phyloP scores from a whole-genome alignment of 1,140 invertebrate species.

The Leguminivora glycinivorella region DNA sequence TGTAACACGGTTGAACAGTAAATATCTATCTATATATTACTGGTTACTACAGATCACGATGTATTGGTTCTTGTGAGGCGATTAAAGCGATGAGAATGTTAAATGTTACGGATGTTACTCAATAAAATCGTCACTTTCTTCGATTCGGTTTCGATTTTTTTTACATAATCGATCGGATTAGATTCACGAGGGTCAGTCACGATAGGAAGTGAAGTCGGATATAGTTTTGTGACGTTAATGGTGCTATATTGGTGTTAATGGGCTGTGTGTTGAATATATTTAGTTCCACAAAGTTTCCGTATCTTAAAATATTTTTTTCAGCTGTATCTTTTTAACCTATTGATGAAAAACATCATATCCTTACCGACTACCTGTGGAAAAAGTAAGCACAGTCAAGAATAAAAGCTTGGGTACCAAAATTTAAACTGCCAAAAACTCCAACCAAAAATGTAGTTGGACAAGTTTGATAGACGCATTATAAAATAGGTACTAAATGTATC shows the following conservation, averaged over 20 bases:
- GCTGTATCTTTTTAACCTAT: too few relatives aligned
- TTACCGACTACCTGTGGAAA: too few relatives aligned
- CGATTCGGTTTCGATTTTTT: constrained; percentile 27
- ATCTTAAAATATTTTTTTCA: neutral
- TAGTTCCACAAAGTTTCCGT: neutral
- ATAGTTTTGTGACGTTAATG: neutral
- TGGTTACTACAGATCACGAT: too few relatives aligned
- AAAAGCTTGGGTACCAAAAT: too few relatives aligned
- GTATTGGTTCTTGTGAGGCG: neutral
- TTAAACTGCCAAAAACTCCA: too few relatives aligned
- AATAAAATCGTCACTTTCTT: constrained; percentile 26
- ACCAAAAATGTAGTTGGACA: too few relatives aligned
- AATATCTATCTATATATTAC: too few relatives aligned
- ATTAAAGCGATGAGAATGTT: neutral
- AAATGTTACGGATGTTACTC: constrained; percentile 27
- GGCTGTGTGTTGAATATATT: neutral
- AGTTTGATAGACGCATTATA: too few relatives aligned
- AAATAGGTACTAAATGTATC: too few relatives aligned
- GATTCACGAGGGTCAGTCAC: constrained; percentile 23
- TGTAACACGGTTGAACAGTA: too few relatives aligned
- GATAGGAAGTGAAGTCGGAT: constrained; percentile 20
- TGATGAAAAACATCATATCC: too few relatives aligned
- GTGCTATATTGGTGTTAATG: constrained; percentile 17
- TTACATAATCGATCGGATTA: constrained; percentile 30
- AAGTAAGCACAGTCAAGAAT: too few relatives aligned